Evolutionary conservation across 2,113 vertebrate genomes (phyloP).

Genomic region (Lampris megalopsis): DNA sequence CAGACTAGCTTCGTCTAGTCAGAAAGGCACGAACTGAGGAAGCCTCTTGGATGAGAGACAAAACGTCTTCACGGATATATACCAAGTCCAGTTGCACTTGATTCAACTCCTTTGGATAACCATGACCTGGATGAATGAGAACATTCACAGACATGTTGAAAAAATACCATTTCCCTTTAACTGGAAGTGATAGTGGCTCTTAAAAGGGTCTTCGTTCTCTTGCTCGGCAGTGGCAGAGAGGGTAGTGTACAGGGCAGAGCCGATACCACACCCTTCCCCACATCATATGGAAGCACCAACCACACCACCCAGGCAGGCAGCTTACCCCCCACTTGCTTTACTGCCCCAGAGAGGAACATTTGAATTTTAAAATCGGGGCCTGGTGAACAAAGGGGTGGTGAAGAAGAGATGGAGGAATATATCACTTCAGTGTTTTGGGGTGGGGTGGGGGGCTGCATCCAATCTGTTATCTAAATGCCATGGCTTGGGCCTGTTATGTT

Average conservation of each 20-base stretch:
- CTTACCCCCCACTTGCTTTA: slow-evolving; percentile 4
- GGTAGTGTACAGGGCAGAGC: no score
- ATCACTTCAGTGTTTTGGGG: slow-evolving; percentile 18
- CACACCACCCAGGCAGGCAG: slow-evolving; percentile 13
- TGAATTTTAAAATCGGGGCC: slow-evolving; percentile 79
- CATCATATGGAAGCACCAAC: background rate
- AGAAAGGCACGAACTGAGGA: no score
- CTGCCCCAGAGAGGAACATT: slow-evolving; percentile 53
- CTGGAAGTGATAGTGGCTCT: slow-evolving; percentile 9
- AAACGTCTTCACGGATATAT: no score
- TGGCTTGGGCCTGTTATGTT: slow-evolving; percentile 55
- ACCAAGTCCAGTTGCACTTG: no score
- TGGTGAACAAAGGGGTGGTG: slow-evolving; percentile 65
- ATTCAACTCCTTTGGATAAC: no score
- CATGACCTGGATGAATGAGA: no score
- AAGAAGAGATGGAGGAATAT: slow-evolving; percentile 60
- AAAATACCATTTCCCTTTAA: background rate
- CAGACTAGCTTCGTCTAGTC: no score
- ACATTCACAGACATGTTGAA: no score
- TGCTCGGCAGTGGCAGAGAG: slow-evolving; percentile 8
- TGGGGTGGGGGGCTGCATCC: slow-evolving; percentile 24
- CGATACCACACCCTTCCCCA: background rate
- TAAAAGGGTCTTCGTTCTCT: background rate
- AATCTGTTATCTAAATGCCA: slow-evolving; percentile 76
- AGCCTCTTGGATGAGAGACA: no score